Percentiles rank a stretch among this genome's conserved stretches.
These are phyloP conservation scores for Aplysina aerophoba DNA, from an alignment of 37 sponge, comb jelly and placozoan species.

Conservation along the genomic window DNA sequence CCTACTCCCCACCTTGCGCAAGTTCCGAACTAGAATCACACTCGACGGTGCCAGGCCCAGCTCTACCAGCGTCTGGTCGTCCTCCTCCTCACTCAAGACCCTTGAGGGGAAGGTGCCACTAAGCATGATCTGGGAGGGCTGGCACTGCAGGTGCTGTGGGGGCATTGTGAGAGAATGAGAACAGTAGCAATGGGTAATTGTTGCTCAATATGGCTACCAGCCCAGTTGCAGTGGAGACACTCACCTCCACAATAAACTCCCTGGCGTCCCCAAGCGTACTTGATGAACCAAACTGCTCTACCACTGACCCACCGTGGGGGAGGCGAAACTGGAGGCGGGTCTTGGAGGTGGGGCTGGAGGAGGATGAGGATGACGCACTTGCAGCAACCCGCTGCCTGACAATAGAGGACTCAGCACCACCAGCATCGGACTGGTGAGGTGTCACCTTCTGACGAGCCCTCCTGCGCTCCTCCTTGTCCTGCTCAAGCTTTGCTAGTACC, in stretches of 20 bases:
- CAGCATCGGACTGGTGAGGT: not conserved
- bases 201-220: no score
- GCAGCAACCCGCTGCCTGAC: not conserved
- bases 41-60: slow-evolving; percentile 61
- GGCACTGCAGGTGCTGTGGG: no score
- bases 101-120: slow-evolving; percentile 18
- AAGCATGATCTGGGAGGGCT: not conserved
- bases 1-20: no score
- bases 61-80: slow-evolving; percentile 34
- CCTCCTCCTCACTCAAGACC: not conserved
- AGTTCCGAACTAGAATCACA: slow-evolving; percentile 45
- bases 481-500: slow-evolving; percentile 59
- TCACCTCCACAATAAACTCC: slow-evolving; percentile 11
- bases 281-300: slow-evolving; percentile 12
- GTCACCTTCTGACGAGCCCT: not conserved
- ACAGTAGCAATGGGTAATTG: no score
- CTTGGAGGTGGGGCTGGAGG: not conserved
- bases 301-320: not conserved
- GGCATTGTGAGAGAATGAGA: no score
- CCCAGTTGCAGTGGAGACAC: no score
- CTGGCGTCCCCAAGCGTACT: not conserved
- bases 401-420: not conserved
- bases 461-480: slow-evolving; percentile 54
- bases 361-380: not conserved
- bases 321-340: slow-evolving; percentile 25